phyloP scores from a whole-genome alignment of 2,888 invertebrate species.

The Calameuta idolon region DNA sequence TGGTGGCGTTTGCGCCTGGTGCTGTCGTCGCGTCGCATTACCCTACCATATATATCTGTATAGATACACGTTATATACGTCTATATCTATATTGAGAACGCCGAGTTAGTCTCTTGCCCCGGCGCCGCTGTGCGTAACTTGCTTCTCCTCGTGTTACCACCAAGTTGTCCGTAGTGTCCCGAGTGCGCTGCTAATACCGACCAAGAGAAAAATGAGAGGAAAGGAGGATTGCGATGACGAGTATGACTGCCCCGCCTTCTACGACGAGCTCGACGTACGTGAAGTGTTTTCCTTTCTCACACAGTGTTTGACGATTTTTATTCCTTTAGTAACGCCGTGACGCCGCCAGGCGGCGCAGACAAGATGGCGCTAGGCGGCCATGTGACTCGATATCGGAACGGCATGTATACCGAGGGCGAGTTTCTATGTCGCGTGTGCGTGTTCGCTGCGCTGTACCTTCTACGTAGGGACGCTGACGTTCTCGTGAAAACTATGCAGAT shows the following conservation, averaged over 20 bases:
- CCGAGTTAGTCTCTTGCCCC: background rate
- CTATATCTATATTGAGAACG: background rate
- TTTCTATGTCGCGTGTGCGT: background rate
- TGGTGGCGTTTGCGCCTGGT: background rate
- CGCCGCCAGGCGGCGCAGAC: background rate
- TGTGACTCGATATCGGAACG: background rate
- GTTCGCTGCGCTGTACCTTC: background rate
- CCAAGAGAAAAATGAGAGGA: background rate
- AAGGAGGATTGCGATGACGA: background rate
- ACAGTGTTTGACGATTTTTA: background rate
- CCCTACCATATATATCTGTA: background rate
- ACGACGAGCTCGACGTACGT: background rate
- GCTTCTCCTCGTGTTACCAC: background rate
- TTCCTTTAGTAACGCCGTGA: background rate
- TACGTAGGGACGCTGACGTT: background rate
- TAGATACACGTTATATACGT: background rate
- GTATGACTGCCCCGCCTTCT: background rate
- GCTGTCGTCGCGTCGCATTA: background rate
- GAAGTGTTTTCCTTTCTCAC: background rate
- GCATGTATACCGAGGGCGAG: background rate
- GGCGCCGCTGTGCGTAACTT: background rate
- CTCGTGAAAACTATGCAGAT: background rate
- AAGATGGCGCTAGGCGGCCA: background rate
- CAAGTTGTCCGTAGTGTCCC: background rate
- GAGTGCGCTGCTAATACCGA: background rate